Conservation (phyloP, 2,113 vertebrate genomes). For the Phainopepla nitens region DNA sequence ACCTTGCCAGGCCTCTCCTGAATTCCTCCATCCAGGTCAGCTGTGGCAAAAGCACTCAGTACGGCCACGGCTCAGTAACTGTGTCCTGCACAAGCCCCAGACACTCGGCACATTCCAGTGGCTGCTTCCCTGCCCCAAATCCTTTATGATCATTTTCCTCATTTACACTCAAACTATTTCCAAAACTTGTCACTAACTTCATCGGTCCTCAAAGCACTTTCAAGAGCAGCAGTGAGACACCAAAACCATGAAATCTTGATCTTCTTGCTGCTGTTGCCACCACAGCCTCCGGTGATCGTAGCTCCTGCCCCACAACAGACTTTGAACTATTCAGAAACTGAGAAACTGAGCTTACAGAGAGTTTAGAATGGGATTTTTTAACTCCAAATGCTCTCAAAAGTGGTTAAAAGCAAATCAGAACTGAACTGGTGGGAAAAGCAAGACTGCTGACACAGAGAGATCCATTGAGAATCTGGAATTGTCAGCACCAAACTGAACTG, state of each 20-base stretch:
- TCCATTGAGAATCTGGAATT: accelerated
- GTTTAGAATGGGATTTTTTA: neutral
- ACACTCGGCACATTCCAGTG: accelerated
- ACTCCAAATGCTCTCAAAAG: neutral
- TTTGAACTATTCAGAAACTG: neutral
- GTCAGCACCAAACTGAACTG: neutral
- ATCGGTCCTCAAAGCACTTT: neutral
- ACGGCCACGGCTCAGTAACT: accelerated
- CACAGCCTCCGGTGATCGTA: accelerated
- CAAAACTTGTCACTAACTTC: neutral
- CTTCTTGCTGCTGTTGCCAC: neutral
- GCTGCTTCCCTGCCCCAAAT: neutral
- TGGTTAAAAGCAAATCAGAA: neutral
- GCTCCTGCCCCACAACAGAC: neutral
- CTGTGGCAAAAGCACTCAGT: accelerated
- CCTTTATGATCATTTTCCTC: neutral
- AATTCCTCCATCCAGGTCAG: too few species aligned
- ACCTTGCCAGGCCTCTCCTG: neutral
- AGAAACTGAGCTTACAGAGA: neutral
- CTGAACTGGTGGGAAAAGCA: neutral
- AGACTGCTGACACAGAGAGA: neutral
- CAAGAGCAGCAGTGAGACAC: neutral
- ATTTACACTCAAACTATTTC: neutral
- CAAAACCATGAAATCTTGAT: neutral
- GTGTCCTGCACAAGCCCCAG: accelerated